Evolutionary conservation across 1,140 invertebrate species (phyloP).

Genomic region (Drosophila kepulauana): DNA sequence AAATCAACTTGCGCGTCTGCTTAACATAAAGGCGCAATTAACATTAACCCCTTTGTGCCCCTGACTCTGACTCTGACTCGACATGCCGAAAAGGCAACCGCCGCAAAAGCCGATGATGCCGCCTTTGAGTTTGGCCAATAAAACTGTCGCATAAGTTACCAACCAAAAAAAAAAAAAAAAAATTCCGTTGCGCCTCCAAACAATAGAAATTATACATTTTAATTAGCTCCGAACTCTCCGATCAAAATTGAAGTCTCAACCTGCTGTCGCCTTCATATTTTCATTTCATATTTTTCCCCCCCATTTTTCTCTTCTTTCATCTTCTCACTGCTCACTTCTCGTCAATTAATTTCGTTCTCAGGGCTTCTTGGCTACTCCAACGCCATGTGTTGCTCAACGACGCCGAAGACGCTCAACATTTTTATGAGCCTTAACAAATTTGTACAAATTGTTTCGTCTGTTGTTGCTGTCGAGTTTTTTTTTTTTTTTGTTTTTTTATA

Average conservation of each 20-base stretch:
- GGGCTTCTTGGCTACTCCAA: background rate
- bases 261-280: slow-evolving; percentile 16
- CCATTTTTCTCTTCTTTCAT: slow-evolving; percentile 2
- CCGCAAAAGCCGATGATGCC: slow-evolving; percentile 45
- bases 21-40: slow-evolving; percentile 80
- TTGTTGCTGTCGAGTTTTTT: slow-evolving; percentile 6
- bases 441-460: slow-evolving; percentile 73
- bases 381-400: slow-evolving; percentile 63
- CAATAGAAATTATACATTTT: slow-evolving; percentile 57
- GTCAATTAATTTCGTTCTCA: slow-evolving; percentile 48
- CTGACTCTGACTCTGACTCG: background rate
- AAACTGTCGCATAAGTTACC: slow-evolving; percentile 80
- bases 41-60: slow-evolving; percentile 76
- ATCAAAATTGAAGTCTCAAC: slow-evolving; percentile 41
- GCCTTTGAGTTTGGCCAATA: slow-evolving; percentile 60
- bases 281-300: background rate
- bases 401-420: slow-evolving; percentile 47
- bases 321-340: slow-evolving; percentile 15
- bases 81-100: slow-evolving; percentile 30
- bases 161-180: background rate
- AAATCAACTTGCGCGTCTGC: slow-evolving; percentile 52
- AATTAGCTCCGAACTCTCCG: slow-evolving; percentile 39
- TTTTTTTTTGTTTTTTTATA: background rate
- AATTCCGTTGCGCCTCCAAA: slow-evolving; percentile 51
- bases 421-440: slow-evolving; percentile 79